Percentiles rank a stretch among this genome's conserved stretches.
These are phyloP conservation scores for Gallinago paraguaiae DNA, from an alignment of 2,113 vertebrate genomes.

Conservation along the genomic window DNA sequence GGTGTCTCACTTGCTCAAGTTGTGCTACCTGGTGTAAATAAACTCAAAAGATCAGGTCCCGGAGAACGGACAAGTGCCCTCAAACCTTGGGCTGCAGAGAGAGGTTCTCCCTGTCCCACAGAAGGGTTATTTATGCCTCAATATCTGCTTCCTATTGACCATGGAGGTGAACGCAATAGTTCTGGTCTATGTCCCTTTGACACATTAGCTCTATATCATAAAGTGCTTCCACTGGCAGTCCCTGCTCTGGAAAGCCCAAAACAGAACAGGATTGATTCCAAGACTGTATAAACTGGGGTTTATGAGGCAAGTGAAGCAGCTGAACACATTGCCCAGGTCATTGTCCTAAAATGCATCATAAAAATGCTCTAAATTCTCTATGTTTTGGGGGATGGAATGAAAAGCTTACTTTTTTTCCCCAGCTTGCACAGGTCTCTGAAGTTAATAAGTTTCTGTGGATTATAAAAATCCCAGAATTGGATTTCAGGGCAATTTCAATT, in stretches of 20 bases:
- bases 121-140: background rate
- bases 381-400: background rate
- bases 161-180: background rate
- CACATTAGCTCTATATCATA: background rate
- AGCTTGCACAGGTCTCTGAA: background rate
- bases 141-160: background rate
- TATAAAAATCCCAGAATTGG: constrained; percentile 21
- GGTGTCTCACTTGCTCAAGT: background rate
- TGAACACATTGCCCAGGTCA: constrained; percentile 16
- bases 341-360: constrained; percentile 40
- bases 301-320: constrained; percentile 12
- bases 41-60: background rate
- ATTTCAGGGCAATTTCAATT: constrained; percentile 41
- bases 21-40: background rate
- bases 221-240: background rate
- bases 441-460: constrained; percentile 27
- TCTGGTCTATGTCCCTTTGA: background rate
- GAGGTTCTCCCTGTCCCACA: background rate
- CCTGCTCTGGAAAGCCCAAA: background rate
- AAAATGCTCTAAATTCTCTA: constrained; percentile 32
- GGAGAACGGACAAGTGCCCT: background rate
- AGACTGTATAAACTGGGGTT: constrained; percentile 14
- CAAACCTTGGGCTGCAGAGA: background rate
- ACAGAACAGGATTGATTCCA: constrained; percentile 17
- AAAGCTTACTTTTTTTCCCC: background rate